phyloP scores from a whole-genome alignment of 2,113 vertebrate species.

The Climacteris rufus region DNA sequence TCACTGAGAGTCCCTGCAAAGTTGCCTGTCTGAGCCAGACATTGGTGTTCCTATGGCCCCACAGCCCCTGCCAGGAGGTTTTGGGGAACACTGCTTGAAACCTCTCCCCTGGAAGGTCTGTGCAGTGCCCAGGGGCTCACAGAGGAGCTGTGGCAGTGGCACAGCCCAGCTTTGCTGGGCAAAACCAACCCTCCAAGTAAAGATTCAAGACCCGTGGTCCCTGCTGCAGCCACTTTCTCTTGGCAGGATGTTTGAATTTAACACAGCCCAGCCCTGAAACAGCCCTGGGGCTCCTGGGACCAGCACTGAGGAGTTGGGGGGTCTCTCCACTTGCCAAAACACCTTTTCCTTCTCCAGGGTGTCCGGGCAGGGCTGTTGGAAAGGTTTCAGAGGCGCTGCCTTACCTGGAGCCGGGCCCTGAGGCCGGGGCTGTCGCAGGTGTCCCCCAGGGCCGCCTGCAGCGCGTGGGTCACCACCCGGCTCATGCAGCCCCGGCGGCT shows the following conservation, averaged over 20 bases:
- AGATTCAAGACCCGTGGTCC: not conserved
- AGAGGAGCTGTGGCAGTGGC: not conserved
- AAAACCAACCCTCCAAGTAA: not conserved
- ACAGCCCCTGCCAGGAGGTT: not conserved
- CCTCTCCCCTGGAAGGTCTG: not conserved
- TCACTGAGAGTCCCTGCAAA: not conserved
- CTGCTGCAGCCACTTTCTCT: not conserved
- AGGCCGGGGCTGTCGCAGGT: constrained; percentile 66
- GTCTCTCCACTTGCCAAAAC: not conserved
- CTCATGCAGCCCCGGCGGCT: constrained; percentile 76
- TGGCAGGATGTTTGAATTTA: too few relatives aligned
- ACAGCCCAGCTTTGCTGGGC: not conserved
- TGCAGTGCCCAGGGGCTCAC: not conserved
- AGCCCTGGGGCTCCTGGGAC: not conserved
- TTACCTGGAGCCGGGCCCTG: constrained; percentile 79
- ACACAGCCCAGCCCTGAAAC: not conserved
- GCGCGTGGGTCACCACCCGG: constrained; percentile 75
- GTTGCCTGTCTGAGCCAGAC: not conserved
- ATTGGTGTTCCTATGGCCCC: not conserved
- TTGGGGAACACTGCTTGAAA: not conserved
- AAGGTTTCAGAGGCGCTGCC: fast-evolving
- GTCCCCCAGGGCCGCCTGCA: constrained; percentile 82
- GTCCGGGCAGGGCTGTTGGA: too few relatives aligned
- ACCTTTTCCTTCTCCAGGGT: not conserved
- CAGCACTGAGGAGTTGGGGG: not conserved